A percentile compares a stretch with the other conserved stretches of the same genome.
phyloP scores from a whole-genome alignment of 2,797 vertebrate genomes.

The Typhlichthys subterraneus region DNA sequence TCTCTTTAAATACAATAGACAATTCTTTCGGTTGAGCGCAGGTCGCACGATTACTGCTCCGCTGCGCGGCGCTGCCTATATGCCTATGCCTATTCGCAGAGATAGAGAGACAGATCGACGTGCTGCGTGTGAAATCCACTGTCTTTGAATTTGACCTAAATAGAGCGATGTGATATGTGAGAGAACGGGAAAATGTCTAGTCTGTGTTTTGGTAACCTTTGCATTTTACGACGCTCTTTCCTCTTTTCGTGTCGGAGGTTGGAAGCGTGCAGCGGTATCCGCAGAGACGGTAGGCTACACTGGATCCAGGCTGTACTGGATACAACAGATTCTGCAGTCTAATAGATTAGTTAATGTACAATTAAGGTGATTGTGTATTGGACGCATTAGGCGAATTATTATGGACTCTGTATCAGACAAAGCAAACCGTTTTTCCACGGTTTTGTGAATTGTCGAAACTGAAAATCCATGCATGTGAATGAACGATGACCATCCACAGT shows the following conservation, averaged over 20 bases:
- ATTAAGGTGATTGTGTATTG: no score
- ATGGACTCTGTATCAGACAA: no score
- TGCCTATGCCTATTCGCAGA: slow-evolving; percentile 49
- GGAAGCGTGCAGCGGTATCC: slow-evolving; percentile 40
- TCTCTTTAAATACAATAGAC: slow-evolving; percentile 75
- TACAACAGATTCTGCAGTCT: no score
- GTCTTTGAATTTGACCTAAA: slow-evolving; percentile 31
- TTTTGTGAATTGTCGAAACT: slow-evolving; percentile 26
- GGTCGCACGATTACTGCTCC: slow-evolving; percentile 36
- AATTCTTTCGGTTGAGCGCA: slow-evolving; percentile 68
- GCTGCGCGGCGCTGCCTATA: slow-evolving; percentile 53
- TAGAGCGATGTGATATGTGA: slow-evolving; percentile 24
- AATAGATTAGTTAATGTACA: no score
- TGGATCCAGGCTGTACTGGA: no score
- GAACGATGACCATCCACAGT: slow-evolving; percentile 29
- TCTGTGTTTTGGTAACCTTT: slow-evolving; percentile 11
- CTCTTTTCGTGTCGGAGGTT: slow-evolving; percentile 15
- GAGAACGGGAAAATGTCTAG: slow-evolving; percentile 5
- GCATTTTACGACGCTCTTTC: slow-evolving; percentile 15
- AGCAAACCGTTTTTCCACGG: not conserved
- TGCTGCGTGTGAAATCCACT: slow-evolving; percentile 21
- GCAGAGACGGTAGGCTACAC: slow-evolving; percentile 17
- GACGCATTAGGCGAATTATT: no score
- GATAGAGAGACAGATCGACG: slow-evolving; percentile 45
- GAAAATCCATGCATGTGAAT: slow-evolving; percentile 27